Percentiles rank a stretch among this genome's conserved stretches.
Conservation (phyloP, 2,113 vertebrate species). For the Sylvietta virens region DNA sequence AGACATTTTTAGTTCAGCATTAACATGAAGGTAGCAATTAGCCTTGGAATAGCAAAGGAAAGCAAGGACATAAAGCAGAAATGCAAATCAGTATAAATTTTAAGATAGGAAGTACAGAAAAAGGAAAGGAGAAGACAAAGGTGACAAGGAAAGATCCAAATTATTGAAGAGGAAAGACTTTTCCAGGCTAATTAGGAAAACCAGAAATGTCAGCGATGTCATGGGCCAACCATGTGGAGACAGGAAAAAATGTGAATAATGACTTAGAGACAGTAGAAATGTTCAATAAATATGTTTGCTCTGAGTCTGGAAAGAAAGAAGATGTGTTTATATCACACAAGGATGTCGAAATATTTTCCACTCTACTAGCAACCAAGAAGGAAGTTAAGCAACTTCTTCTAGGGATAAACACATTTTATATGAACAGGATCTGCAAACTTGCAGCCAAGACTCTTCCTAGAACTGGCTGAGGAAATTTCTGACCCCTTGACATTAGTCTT, state of each 20-base stretch:
- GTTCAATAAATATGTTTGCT: conserved; percentile 54
- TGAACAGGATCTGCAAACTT: conserved; percentile 29
- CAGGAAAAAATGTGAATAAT: conserved; percentile 18
- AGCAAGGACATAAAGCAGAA: conserved; percentile 11
- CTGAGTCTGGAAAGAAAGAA: conserved; percentile 46
- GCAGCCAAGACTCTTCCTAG: conserved; percentile 59
- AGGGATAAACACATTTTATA: conserved; percentile 64
- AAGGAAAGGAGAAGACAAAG: background rate
- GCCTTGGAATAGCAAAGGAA: background rate
- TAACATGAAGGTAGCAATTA: conserved; percentile 2
- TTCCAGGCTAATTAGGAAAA: conserved; percentile 17
- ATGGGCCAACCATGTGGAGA: conserved; percentile 13
- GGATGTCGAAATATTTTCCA: conserved; percentile 61
- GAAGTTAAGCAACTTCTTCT: conserved; percentile 66
- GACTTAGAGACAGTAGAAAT: conserved; percentile 33
- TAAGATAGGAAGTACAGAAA: background rate
- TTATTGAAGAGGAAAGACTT: conserved; percentile 3
- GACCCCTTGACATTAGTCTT: conserved; percentile 48
- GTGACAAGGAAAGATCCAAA: background rate
- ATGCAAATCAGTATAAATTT: conserved; percentile 20
- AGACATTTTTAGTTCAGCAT: background rate
- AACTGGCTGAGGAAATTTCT: conserved; percentile 59
- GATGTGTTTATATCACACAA: conserved; percentile 53
- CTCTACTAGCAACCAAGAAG: conserved; percentile 56
- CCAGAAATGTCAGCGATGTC: background rate